Conservation (phyloP, 2,888 invertebrate species). For the Apamea sordens region DNA sequence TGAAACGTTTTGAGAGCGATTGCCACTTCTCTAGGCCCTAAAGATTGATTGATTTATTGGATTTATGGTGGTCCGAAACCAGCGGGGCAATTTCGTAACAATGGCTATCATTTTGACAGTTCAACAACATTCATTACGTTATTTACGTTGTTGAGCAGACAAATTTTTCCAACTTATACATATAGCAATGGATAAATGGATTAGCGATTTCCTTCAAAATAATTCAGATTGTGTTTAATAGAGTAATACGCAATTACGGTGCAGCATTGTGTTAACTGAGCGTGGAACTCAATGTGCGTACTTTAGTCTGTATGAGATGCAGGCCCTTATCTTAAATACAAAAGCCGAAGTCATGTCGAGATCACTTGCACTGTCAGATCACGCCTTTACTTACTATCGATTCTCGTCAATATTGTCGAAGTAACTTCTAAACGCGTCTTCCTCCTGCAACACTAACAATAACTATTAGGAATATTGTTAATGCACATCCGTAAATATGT, state of each 20-base stretch:
- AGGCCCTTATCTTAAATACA: not conserved
- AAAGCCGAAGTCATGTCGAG: not conserved
- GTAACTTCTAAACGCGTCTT: constrained; percentile 35
- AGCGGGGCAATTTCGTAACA: not conserved
- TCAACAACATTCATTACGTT: not conserved
- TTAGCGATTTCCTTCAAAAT: no score
- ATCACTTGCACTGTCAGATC: not conserved
- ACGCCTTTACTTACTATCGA: not conserved
- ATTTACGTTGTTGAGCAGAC: not conserved
- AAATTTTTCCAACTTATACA: not conserved
- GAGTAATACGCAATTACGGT: no score
- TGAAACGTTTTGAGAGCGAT: not conserved
- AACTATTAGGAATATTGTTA: constrained; percentile 68
- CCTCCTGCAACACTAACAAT: constrained; percentile 47
- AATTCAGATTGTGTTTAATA: no score
- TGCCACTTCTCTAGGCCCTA: no score
- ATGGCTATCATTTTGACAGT: not conserved
- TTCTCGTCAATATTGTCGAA: not conserved
- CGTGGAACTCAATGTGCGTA: no score
- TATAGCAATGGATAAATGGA: no score
- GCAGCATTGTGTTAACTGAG: not conserved
- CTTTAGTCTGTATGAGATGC: not conserved
- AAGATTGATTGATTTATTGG: no score
- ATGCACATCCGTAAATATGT: constrained; percentile 64
- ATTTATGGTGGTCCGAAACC: not conserved